Conservation (phyloP, 2,888 invertebrate species). For the Conistra vaccinii region DNA sequence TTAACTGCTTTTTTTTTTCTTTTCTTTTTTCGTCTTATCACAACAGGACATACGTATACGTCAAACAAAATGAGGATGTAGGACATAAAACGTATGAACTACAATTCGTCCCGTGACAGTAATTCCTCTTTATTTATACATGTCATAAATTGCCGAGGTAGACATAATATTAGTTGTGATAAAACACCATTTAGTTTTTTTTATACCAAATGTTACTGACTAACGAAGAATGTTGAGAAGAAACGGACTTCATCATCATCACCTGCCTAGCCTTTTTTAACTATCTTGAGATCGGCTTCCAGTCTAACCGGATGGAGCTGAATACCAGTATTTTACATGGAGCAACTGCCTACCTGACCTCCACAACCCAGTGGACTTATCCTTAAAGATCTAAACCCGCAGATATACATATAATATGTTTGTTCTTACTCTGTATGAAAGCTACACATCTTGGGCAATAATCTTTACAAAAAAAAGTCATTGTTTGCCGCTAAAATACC, state of each 20-base stretch:
- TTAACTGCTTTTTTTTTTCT: neutral
- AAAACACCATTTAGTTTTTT: neutral
- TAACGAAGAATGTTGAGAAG: neutral
- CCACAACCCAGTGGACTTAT: neutral
- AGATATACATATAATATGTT: neutral
- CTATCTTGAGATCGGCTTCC: neutral
- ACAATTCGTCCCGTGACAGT: conserved; percentile 16
- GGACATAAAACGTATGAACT: conserved; percentile 19
- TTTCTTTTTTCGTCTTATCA: conserved; percentile 4
- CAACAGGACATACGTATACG: neutral
- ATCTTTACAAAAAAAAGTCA: neutral
- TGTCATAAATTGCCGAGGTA: conserved; percentile 26
- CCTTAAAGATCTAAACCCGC: neutral
- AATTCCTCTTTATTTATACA: conserved; percentile 31
- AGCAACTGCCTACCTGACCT: neutral
- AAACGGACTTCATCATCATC: neutral
- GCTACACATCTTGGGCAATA: neutral
- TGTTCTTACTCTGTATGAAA: neutral
- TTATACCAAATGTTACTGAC: neutral
- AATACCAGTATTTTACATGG: neutral
- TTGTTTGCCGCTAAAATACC: conserved; percentile 10
- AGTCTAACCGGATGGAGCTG: neutral
- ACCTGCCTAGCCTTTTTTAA: neutral
- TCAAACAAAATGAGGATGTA: conserved; percentile 14
- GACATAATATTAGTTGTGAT: conserved; percentile 20